Conservation (phyloP, 2,888 invertebrate species). For the Melikaiella ostensackeni region DNA sequence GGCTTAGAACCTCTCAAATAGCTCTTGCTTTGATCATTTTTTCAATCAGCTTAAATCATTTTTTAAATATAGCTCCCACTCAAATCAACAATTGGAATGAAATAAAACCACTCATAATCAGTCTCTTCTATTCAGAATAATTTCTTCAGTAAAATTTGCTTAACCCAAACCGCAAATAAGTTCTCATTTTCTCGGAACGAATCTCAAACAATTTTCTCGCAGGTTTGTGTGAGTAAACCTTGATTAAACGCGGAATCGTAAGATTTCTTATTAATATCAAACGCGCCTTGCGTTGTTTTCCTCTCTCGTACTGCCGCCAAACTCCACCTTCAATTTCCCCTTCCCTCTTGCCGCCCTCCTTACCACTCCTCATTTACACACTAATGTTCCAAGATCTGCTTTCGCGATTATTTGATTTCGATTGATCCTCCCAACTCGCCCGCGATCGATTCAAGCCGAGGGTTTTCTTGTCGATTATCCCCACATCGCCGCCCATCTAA, state of each 20-base stretch:
- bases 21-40: neutral
- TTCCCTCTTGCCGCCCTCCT: constrained; percentile 41
- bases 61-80: constrained; percentile 5
- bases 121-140: neutral
- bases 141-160: neutral
- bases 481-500: constrained; percentile 44
- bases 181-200: constrained; percentile 9
- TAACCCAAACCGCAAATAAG: constrained; percentile 2
- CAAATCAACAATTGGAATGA: neutral
- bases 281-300: constrained; percentile 59
- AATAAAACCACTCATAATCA: constrained; percentile 2
- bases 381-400: constrained; percentile 58
- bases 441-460: neutral
- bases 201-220: constrained; percentile 28
- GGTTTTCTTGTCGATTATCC: constrained; percentile 24
- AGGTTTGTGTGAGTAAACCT: constrained; percentile 41
- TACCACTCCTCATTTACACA: constrained; percentile 65
- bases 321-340: constrained; percentile 42
- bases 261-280: constrained; percentile 68
- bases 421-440: neutral
- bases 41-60: neutral
- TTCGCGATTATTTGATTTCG: constrained; percentile 48
- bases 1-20: neutral
- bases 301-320: constrained; percentile 42
- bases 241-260: constrained; percentile 44